Percentiles rank a stretch among this genome's conserved stretches.
Conservation (phyloP, 2,113 vertebrate species). For the Rafetus swinhoei region DNA sequence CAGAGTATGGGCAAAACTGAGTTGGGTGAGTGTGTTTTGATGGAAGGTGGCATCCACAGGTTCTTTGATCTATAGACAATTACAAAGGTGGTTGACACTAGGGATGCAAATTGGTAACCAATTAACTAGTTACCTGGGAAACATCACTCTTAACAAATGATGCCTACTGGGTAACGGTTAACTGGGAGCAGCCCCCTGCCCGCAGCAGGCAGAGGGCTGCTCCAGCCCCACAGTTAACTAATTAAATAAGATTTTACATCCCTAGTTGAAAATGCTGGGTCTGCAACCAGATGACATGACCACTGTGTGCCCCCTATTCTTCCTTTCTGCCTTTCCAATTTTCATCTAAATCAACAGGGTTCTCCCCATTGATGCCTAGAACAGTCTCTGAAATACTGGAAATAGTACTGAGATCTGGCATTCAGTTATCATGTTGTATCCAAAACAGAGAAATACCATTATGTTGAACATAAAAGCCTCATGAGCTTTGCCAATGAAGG, state of each 20-base stretch:
- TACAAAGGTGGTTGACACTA: slow-evolving; percentile 1
- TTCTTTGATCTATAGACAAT: neutral
- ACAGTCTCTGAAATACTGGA: neutral
- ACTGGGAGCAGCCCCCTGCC: too few relatives aligned
- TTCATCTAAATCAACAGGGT: neutral
- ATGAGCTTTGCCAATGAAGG: neutral
- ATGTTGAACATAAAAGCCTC: slow-evolving; percentile 16
- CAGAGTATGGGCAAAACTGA: neutral
- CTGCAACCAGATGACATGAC: neutral
- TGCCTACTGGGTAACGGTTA: too few relatives aligned
- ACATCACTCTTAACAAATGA: too few relatives aligned
- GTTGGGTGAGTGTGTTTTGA: neutral
- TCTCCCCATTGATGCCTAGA: neutral
- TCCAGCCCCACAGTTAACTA: too few relatives aligned
- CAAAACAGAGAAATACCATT: neutral
- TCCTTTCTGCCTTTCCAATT: neutral
- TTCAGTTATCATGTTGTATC: neutral
- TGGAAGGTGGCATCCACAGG: neutral
- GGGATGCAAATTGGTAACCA: too few relatives aligned
- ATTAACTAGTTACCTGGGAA: too few relatives aligned
- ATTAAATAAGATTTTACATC: too few relatives aligned
- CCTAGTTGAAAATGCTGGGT: neutral
- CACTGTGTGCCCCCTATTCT: neutral
- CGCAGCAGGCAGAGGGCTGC: too few relatives aligned
- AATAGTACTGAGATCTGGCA: neutral